Evolutionary conservation across 92 coral and sea anemone species (phyloP), one percentile per base, ranked within the genome.

Genomic region (Phenganax marumi): DNA sequence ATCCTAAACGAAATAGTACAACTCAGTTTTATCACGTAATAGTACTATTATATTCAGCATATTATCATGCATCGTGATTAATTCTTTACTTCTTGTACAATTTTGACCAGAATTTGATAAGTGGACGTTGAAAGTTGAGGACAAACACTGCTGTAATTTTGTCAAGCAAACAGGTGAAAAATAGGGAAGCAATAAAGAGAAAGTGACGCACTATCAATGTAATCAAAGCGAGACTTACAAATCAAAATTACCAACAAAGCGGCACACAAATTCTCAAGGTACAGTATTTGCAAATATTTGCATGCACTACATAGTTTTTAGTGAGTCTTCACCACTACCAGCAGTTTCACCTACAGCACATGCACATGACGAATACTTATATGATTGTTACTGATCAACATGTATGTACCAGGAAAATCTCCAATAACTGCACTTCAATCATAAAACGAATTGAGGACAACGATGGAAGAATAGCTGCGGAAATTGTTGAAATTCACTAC

Each of bases 371-470:
- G 12, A 57, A 57, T 57, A 12, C 18, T 63, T 18, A 63, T 63
- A 63, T n/a, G n/a, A n/a, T n/a, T n/a, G n/a, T 22, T 63, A 63
- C 69, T 63, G 19, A 63, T 63, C 69, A 63, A 63, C 57, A 33
- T 85, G 47, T 71, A 90, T 90, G 93, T 43, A 78, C 88, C 26
- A 84, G 86, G 71, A 90, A 85, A 87, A 87, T 90, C 19, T 47
- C 54, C 22, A 65, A 66, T 50, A 90, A 85, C 53, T 90, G 90
- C 25, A 90, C 89, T 18, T 81, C 89, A 47, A 84, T 86, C 18
- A 80, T 87, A 71, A 71, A 74, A 17, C 75, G 61, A 49, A 62
- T 75, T 11, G 74, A 62, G 63, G 66, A 52, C 49, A 49, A 58
- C 10, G 87, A 85, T 58, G 79, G 84, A 14, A 55, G 68, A 18